Conservation (phyloP, 2,113 vertebrate genomes). For the Spermophilus dauricus region DNA sequence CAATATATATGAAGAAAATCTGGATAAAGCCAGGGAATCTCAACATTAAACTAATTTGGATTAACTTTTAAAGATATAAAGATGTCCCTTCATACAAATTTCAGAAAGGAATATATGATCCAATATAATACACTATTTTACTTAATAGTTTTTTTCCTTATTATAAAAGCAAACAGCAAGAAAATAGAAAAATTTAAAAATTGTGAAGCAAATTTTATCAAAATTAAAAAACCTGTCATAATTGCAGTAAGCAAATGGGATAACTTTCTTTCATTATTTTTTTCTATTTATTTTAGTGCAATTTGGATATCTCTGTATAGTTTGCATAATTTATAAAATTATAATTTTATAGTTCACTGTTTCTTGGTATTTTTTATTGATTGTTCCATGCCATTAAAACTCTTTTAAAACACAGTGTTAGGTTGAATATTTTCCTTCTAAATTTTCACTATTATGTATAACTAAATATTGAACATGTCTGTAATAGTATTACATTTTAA, state of each 20-base stretch:
- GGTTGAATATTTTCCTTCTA: background rate
- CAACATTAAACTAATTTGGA: background rate
- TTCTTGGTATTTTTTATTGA: background rate
- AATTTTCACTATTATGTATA: background rate
- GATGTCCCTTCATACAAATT: background rate
- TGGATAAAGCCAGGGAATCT: background rate
- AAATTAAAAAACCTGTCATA: background rate
- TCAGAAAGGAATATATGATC: background rate
- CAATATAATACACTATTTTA: background rate
- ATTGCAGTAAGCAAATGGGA: background rate
- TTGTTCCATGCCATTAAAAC: background rate
- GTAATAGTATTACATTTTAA: background rate
- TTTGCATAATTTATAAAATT: background rate
- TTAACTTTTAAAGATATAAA: background rate
- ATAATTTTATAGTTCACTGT: background rate
- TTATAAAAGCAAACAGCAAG: constrained; percentile 14
- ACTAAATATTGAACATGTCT: background rate
- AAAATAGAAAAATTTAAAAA: constrained; percentile 12
- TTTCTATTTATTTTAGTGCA: background rate
- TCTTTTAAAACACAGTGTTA: background rate
- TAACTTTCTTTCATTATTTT: background rate
- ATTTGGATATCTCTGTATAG: background rate
- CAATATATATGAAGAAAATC: background rate
- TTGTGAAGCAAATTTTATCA: background rate
- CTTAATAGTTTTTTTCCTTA: background rate